A percentile compares a stretch with the other conserved stretches of the same genome.
phyloP scores from a whole-genome alignment of 2,797 vertebrate species.

The Vipera latastei region DNA sequence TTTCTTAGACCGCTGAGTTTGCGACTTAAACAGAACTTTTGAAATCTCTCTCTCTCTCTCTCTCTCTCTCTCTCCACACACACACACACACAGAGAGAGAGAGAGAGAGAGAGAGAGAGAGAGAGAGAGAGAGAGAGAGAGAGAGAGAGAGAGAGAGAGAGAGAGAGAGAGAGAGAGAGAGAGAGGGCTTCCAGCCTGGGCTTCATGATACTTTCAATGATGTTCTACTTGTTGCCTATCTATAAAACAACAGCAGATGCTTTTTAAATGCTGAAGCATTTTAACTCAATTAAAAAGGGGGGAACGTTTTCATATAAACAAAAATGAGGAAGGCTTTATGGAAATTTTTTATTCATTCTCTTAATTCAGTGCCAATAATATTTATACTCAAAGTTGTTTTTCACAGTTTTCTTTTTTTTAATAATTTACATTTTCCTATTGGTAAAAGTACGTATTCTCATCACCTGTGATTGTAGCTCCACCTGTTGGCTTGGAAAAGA shows the following conservation, averaged over 20 bases:
- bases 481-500: background rate
- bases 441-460: background rate
- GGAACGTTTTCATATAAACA: background rate
- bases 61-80: background rate
- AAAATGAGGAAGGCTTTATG: background rate
- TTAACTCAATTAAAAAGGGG: background rate
- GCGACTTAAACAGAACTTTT: background rate
- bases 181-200: background rate
- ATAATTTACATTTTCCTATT: background rate
- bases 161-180: too few relatives aligned
- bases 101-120: too few relatives aligned
- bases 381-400: background rate
- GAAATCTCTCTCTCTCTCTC: background rate
- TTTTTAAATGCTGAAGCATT: background rate
- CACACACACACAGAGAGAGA: background rate
- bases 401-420: background rate
- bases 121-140: too few relatives aligned
- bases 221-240: background rate
- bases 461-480: slow-evolving; percentile 35
- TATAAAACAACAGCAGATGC: background rate
- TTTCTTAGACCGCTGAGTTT: background rate
- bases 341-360: background rate
- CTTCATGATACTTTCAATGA: background rate
- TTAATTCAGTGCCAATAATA: background rate
- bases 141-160: too few relatives aligned